Evolutionary conservation across 2,888 invertebrate genomes (phyloP).

Genomic region (Phanerotoma sp.): DNA sequence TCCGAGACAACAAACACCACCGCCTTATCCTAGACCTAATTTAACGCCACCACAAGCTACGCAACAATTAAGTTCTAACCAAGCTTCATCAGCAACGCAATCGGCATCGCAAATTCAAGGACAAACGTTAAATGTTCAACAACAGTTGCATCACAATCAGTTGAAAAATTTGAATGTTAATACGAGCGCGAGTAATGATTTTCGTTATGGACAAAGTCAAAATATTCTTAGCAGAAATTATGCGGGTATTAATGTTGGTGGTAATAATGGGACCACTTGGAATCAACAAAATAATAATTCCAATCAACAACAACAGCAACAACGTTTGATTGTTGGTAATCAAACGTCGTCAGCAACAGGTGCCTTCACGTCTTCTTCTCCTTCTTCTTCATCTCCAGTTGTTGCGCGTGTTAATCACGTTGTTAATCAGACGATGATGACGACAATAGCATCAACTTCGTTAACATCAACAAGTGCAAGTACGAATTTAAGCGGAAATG

Average conservation of each 20-base stretch:
- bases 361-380: too few species aligned
- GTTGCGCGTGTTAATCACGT: conserved; percentile 22
- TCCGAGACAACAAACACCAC: conserved; percentile 52
- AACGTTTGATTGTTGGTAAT: too few species aligned
- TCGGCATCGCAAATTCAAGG: conserved; percentile 41
- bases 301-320: too few species aligned
- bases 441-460: too few species aligned
- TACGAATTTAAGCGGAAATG: conserved; percentile 10
- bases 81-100: conserved; percentile 5
- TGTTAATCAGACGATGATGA: conserved; percentile 2
- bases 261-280: conserved; percentile 49
- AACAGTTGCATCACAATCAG: conserved; percentile 55
- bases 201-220: conserved; percentile 55
- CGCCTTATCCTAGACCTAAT: conserved; percentile 57
- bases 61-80: too few species aligned
- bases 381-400: conserved; percentile 31
- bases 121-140: conserved; percentile 52
- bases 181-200: conserved; percentile 52
- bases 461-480: conserved; percentile 18
- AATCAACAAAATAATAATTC: conserved; percentile 43
- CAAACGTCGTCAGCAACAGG: conserved; percentile 42
- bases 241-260: background rate
- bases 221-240: conserved; percentile 55
- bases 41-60: conserved; percentile 31
- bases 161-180: conserved; percentile 52